phyloP scores from a whole-genome alignment of 2,888 invertebrate genomes.

The Cancer borealis region DNA sequence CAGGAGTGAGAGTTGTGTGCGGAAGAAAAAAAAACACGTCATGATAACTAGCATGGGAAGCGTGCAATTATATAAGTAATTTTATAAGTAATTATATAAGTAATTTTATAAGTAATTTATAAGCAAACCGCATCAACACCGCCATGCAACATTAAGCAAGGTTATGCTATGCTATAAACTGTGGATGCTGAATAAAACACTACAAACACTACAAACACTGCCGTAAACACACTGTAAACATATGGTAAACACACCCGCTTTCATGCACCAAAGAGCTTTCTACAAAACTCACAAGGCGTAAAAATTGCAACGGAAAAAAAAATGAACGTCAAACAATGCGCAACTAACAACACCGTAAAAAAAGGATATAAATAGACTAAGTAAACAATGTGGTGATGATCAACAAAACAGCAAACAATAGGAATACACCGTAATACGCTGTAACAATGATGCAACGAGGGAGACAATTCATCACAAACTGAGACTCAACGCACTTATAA shows the following conservation, averaged over 20 bases:
- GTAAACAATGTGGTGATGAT: no score
- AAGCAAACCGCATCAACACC: background rate
- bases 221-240: background rate
- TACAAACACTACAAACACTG: background rate
- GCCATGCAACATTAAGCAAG: background rate
- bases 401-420: no score
- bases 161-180: background rate
- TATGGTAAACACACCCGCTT: no score
- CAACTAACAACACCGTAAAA: background rate
- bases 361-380: background rate
- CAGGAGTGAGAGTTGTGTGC: conserved; percentile 26
- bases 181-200: conserved; percentile 20
- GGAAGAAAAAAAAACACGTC: background rate
- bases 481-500: background rate
- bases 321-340: background rate
- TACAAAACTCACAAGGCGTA: background rate
- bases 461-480: background rate
- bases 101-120: background rate
- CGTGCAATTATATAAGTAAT: background rate
- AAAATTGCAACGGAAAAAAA: background rate
- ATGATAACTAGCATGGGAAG: background rate
- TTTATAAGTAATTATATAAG: background rate
- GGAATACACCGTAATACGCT: no score
- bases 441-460: background rate
- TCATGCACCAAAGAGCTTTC: background rate